Conservation (phyloP, 1,140 invertebrate genomes). For the Helicoverpa zea region DNA sequence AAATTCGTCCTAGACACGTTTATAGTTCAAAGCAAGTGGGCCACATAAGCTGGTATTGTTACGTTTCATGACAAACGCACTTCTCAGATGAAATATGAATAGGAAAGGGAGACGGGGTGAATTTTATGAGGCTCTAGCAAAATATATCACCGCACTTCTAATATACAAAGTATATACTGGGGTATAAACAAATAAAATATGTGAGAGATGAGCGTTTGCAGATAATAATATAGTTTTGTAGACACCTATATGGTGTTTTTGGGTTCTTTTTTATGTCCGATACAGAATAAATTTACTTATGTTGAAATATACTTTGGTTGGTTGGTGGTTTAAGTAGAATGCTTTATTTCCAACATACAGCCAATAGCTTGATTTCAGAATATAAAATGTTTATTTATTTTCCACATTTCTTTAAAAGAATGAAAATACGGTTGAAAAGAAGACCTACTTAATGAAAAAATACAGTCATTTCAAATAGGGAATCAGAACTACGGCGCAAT, state of each 20-base stretch:
- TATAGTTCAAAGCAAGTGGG: background rate
- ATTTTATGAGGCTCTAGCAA: slow-evolving; percentile 42
- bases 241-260: slow-evolving; percentile 12
- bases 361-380: too few species aligned
- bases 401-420: too few species aligned
- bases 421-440: too few species aligned
- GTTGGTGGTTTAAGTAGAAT: too few species aligned
- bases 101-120: slow-evolving; percentile 39
- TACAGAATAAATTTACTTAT: background rate
- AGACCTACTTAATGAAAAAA: too few species aligned
- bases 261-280: background rate
- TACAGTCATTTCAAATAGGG: too few species aligned
- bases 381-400: too few species aligned
- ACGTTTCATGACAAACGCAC: slow-evolving; percentile 42
- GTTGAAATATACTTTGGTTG: background rate
- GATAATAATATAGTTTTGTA: slow-evolving; percentile 20
- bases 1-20: background rate
- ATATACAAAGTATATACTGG: slow-evolving; percentile 22
- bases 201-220: slow-evolving; percentile 28
- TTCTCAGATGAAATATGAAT: slow-evolving; percentile 49
- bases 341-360: too few species aligned
- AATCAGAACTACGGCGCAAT: too few species aligned
- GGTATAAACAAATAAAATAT: slow-evolving; percentile 49
- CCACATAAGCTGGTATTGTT: slow-evolving; percentile 32
- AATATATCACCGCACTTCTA: slow-evolving; percentile 45